phyloP scores from a whole-genome alignment of 2,797 vertebrate genomes.

The Podargus strigoides region DNA sequence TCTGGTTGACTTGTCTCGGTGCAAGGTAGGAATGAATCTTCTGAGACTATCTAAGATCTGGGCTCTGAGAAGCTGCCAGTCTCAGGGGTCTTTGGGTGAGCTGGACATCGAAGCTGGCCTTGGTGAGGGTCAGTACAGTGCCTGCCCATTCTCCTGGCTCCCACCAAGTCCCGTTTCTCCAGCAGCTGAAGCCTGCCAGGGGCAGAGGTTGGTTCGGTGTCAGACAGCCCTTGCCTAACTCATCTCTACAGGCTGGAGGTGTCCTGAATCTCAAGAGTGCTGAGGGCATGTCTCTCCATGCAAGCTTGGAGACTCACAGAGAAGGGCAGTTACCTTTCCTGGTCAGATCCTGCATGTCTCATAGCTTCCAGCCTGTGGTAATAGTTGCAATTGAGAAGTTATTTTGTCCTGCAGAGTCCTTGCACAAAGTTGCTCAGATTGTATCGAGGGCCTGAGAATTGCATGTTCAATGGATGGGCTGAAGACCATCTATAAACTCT shows the following conservation, averaged over 20 bases:
- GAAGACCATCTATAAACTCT: rapidly evolving
- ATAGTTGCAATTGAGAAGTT: background rate
- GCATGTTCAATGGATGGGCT: background rate
- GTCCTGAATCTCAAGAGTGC: background rate
- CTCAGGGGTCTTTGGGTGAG: background rate
- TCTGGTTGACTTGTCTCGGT: background rate
- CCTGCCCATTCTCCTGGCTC: background rate
- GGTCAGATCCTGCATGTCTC: background rate
- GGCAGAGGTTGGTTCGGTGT: background rate
- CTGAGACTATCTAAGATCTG: background rate
- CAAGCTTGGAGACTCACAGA: background rate
- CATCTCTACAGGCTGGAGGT: background rate
- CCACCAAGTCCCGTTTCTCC: background rate
- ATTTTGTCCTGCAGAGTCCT: background rate
- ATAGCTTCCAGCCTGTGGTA: background rate
- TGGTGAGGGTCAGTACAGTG: background rate
- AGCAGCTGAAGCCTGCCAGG: background rate
- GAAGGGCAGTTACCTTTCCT: background rate
- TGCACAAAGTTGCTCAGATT: background rate
- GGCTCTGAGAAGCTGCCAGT: background rate
- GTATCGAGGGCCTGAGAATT: background rate
- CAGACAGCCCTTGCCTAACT: background rate
- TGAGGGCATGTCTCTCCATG: background rate
- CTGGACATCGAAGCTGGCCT: background rate
- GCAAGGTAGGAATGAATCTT: background rate